Percentiles rank a stretch among this genome's conserved stretches.
Evolutionary conservation across 2,888 invertebrate species (phyloP).

Genomic region (Drosophila acutilabella): DNA sequence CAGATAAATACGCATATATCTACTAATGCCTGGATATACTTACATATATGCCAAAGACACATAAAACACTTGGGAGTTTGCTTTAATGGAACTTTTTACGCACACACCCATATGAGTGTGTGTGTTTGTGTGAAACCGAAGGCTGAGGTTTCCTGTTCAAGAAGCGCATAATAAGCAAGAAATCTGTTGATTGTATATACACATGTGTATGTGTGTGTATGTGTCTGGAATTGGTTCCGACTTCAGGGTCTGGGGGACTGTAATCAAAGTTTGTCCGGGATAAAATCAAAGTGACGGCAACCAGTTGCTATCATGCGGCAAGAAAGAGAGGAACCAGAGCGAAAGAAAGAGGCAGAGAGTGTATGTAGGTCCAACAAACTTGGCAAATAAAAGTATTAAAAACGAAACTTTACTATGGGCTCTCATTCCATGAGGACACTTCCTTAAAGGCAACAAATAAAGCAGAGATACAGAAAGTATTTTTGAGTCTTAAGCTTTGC

Average conservation of each 20-base stretch:
- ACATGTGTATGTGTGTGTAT: constrained; percentile 1
- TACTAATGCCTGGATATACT: constrained; percentile 9
- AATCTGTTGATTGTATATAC: constrained; percentile 64
- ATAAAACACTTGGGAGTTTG: constrained; percentile 67
- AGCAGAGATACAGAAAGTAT: constrained; percentile 39
- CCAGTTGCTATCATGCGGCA: constrained; percentile 43
- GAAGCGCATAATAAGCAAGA: constrained; percentile 72
- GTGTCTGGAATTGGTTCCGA: neutral
- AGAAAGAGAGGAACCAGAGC: neutral
- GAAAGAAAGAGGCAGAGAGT: neutral
- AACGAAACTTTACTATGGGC: neutral
- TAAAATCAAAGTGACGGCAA: constrained; percentile 51
- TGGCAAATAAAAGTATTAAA: constrained; percentile 15
- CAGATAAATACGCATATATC: constrained; percentile 36
- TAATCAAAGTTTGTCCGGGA: constrained; percentile 61
- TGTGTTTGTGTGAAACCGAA: neutral
- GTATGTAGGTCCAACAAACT: constrained; percentile 28
- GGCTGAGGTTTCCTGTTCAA: constrained; percentile 20
- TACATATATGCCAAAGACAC: constrained; percentile 23
- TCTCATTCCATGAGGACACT: constrained; percentile 14
- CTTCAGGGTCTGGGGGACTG: constrained; percentile 29
- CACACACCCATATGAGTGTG: constrained; percentile 39
- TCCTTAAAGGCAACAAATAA: constrained; percentile 48
- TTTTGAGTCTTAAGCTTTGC: constrained; percentile 2
- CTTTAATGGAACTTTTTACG: constrained; percentile 63